Evolutionary conservation across 2,888 invertebrate species (phyloP).

Genomic region (Trissonchulus latispiculum): DNA sequence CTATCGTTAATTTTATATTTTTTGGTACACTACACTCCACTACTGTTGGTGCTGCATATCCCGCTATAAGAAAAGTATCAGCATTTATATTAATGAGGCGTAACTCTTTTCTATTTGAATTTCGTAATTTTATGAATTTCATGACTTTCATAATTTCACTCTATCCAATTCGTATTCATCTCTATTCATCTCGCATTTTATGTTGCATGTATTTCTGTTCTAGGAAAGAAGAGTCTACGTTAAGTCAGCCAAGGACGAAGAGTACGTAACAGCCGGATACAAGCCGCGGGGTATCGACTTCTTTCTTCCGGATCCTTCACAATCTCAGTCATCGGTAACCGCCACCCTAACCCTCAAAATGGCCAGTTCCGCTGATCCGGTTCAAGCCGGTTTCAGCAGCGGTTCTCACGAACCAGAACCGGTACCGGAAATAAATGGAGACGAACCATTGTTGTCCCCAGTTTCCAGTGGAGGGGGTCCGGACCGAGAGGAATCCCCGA

Average conservation of each 20-base stretch:
- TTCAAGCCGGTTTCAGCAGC: neutral
- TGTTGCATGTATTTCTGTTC: neutral
- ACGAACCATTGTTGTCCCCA: neutral
- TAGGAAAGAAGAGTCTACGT: constrained; percentile 44
- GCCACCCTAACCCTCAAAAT: neutral
- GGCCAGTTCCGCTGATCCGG: constrained; percentile 24
- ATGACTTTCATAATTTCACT: no score
- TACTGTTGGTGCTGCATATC: no score
- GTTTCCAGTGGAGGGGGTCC: neutral
- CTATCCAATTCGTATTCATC: no score
- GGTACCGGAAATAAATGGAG: neutral
- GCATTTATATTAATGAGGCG: no score
- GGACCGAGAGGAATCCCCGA: neutral
- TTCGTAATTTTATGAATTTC: no score
- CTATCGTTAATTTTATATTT: no score
- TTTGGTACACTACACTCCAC: no score
- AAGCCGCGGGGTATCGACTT: neutral
- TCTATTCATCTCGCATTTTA: neutral
- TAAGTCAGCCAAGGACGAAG: constrained; percentile 41
- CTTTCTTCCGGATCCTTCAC: neutral
- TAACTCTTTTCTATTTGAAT: no score
- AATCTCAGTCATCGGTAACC: constrained; percentile 16
- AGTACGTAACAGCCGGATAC: constrained; percentile 22
- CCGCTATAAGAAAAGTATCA: no score
- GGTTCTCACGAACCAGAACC: neutral